phyloP scores from a whole-genome alignment of 1,140 invertebrate species.

The Megalopta genalis region DNA sequence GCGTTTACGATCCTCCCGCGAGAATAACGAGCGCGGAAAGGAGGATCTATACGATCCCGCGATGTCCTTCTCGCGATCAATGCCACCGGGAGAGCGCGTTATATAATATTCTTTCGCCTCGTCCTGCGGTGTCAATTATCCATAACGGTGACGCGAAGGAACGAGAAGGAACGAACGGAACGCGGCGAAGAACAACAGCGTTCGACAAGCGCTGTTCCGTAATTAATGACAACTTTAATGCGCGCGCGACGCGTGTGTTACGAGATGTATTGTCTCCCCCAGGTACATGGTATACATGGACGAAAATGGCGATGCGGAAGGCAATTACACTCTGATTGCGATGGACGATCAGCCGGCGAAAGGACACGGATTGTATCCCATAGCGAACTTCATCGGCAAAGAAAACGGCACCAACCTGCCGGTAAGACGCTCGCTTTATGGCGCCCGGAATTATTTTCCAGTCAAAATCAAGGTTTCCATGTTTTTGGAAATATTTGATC shows the following conservation, averaged over 20 bases:
- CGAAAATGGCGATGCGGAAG: slow-evolving; percentile 95
- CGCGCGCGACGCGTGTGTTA: background rate
- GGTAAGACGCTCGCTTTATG: slow-evolving; percentile 72
- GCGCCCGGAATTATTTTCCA: too few relatives aligned
- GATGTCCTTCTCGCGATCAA: background rate
- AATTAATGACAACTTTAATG: slow-evolving; percentile 29
- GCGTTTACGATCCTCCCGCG: too few relatives aligned
- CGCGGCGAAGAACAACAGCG: background rate
- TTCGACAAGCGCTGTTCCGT: background rate
- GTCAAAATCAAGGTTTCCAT: too few relatives aligned
- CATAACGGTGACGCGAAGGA: background rate
- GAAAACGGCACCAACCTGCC: slow-evolving; percentile 80
- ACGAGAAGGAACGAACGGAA: background rate
- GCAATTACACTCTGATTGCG: slow-evolving; percentile 96
- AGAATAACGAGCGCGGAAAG: too few relatives aligned
- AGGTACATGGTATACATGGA: slow-evolving; percentile 96
- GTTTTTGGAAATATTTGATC: too few relatives aligned
- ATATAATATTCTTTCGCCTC: background rate
- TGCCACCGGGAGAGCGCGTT: background rate
- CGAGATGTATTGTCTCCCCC: slow-evolving; percentile 15
- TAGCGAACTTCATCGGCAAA: slow-evolving; percentile 84
- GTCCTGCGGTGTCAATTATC: background rate
- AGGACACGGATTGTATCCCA: slow-evolving; percentile 87
- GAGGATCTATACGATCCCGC: background rate
- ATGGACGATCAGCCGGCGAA: slow-evolving; percentile 77